phyloP scores from a whole-genome alignment of 2,113 vertebrate genomes.

The Alethe castanea region DNA sequence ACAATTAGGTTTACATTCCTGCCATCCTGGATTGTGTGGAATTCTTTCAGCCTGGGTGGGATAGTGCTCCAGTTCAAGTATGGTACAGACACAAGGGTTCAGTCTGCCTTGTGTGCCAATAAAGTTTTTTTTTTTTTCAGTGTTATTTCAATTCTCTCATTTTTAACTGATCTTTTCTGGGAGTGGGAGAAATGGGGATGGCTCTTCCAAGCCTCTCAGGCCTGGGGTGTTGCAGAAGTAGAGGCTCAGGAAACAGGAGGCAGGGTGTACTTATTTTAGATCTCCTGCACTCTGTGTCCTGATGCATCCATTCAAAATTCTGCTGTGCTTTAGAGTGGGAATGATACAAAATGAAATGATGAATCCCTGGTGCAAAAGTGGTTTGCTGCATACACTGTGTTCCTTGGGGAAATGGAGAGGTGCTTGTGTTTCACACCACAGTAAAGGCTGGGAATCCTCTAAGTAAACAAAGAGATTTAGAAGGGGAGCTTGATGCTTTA shows the following conservation, averaged over 20 bases:
- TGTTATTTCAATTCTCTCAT: not conserved
- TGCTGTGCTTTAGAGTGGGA: not conserved
- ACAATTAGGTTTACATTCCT: not conserved
- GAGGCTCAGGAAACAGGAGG: rapidly evolving
- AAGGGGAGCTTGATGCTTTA: not conserved
- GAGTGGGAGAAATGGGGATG: not conserved
- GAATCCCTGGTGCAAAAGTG: not conserved
- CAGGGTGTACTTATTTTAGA: rapidly evolving
- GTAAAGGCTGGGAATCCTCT: not conserved
- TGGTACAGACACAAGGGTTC: not conserved
- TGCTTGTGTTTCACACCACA: not conserved
- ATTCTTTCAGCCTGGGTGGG: not conserved
- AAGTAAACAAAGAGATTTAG: not conserved
- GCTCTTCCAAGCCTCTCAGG: not conserved
- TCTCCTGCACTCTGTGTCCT: not conserved
- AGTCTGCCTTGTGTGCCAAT: not conserved
- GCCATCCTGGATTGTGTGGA: not conserved
- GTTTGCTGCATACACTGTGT: rapidly evolving
- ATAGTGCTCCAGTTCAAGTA: not conserved
- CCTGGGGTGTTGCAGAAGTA: rapidly evolving
- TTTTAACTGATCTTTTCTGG: not conserved
- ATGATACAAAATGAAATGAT: not conserved
- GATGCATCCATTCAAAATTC: not conserved
- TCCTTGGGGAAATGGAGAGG: not conserved
- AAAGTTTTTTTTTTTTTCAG: not conserved